These are phyloP conservation scores for Xylota segnis DNA, from an alignment of 2,888 invertebrate genomes.

Conservation along the genomic window DNA sequence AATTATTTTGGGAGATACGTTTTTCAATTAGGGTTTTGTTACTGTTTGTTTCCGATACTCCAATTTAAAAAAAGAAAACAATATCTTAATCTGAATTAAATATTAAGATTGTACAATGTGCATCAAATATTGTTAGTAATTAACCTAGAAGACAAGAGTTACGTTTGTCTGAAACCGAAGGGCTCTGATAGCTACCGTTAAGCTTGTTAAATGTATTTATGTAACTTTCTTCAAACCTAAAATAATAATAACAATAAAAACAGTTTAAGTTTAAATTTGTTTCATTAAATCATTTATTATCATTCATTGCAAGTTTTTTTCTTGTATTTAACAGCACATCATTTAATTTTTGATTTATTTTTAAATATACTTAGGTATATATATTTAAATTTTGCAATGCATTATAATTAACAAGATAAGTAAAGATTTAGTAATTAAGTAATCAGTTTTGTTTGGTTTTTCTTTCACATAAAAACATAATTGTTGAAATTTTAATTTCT, in stretches of 20 bases:
- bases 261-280: not conserved
- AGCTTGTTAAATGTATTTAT: too few species aligned
- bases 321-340: conserved; percentile 36
- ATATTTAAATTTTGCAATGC: conserved; percentile 56
- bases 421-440: conserved; percentile 71
- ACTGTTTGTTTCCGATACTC: too few species aligned
- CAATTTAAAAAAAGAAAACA: too few species aligned
- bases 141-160: too few species aligned
- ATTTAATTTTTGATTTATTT: conserved; percentile 22
- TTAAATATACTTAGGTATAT: conserved; percentile 15
- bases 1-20: too few species aligned
- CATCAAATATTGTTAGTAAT: too few species aligned
- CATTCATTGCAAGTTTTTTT: conserved; percentile 51
- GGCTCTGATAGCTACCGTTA: too few species aligned
- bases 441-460: conserved; percentile 51
- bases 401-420: conserved; percentile 72
- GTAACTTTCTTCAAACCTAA: too few species aligned
- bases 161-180: too few species aligned
- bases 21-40: too few species aligned
- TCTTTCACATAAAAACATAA: conserved; percentile 68
- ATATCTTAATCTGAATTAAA: too few species aligned
- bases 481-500: conserved; percentile 59
- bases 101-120: too few species aligned
- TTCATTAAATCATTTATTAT: conserved; percentile 55
- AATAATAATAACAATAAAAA: not conserved